Evolutionary conservation across 2,888 invertebrate species (phyloP).

Genomic region (Megaustenia siamemsis): DNA sequence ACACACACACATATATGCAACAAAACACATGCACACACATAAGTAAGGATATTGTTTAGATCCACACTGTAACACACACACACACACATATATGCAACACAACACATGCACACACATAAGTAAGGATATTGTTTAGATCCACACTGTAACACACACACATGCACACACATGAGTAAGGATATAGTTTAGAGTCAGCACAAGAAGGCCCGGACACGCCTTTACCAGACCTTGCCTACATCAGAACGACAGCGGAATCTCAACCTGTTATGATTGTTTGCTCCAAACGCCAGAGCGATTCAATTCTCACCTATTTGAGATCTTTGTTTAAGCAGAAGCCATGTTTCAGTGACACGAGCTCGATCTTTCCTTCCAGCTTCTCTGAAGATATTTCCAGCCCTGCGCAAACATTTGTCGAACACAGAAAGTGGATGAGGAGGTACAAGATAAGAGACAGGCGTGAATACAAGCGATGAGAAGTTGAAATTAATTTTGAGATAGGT

Average conservation of each 20-base stretch:
- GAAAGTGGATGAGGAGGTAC: background rate
- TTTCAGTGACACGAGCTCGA: background rate
- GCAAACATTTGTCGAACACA: conserved; percentile 7
- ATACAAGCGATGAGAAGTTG: background rate
- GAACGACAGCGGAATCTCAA: background rate
- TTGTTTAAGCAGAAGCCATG: background rate
- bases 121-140: too few relatives aligned
- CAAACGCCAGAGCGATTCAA: background rate
- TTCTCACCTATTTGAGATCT: conserved; percentile 9
- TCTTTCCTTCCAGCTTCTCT: background rate
- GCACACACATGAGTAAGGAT: too few relatives aligned
- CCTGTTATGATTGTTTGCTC: background rate
- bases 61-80: too few relatives aligned
- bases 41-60: too few relatives aligned
- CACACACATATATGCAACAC: too few relatives aligned
- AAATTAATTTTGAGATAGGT: background rate
- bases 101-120: too few relatives aligned
- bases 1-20: too few relatives aligned
- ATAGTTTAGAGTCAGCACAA: too few relatives aligned
- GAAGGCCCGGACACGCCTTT: too few relatives aligned
- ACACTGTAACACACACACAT: too few relatives aligned
- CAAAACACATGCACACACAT: too few relatives aligned
- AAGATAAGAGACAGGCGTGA: background rate
- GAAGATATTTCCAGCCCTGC: background rate
- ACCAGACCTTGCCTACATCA: too few relatives aligned